Base-by-base conservation (phyloP, 2,797 vertebrate genomes). In the Gallinago stenura region DNA sequence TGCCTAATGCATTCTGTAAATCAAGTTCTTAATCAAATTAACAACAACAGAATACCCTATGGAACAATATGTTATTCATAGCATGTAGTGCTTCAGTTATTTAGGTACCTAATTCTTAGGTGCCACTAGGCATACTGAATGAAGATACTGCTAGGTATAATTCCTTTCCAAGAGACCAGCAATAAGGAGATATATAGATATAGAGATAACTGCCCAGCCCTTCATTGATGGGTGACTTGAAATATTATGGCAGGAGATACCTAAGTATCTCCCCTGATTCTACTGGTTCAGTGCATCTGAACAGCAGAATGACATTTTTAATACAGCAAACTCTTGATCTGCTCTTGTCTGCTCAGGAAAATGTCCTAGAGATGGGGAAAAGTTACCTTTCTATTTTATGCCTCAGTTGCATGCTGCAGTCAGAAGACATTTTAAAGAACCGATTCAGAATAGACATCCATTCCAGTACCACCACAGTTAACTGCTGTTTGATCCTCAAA, bases 21-120 rank as follows among this genome's bases (percentile, higher is more conserved):
- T 78, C 45, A 83, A 83, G 26, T 35, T 87, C n/a, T 48, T 92
- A 88, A 92, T 64, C 64, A 84, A 91, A 95, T 80, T 86, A 92
- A 54, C 64, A 87, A 51, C 11, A 81, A 51, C 72, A 77, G 56
- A 81, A 62, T 62, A 62, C 5, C 17, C 66, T 35, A 21, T 0
- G 3, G 46, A 94, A 68, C 9, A 76, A 31, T 39, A 66, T 0
- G 1, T 25, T 72, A 77, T 51, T 87, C 46, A 80, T 10, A 54
- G 25, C 22, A 33, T 4, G 35, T 9, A 39, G 21, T 50, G n/a
- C 41, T 83, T 83, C 64, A 60, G 21, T 86, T 61, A 79, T 69
- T 89, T 80, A 73, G 30, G 61, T 46, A 62, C 20, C 43, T 58
- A 71, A 71, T 76, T 65, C 28, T 53, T 71, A 41, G 45, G 50